Evolutionary conservation across 1,140 invertebrate species (phyloP), one percentile per base, ranked within the genome.

Genomic region (Heterodera carotae): DNA sequence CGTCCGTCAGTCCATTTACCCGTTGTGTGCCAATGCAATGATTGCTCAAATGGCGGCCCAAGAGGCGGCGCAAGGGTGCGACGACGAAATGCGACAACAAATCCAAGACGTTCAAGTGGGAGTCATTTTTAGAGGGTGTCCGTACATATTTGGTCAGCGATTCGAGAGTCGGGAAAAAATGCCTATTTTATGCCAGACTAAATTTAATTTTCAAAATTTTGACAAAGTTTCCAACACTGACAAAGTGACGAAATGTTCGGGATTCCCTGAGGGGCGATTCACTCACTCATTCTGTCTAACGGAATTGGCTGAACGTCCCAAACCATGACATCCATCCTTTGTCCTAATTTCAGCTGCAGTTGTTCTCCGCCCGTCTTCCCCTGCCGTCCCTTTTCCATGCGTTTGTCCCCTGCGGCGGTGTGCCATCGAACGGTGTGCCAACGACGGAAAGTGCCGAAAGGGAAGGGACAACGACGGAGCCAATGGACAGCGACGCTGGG

Each of bases 1-100:
- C 18, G 25, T 73, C 36, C 71, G 71, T n/a, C 71, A 73, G 62
- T 73, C 62, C 27, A 59, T 73, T 29, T 73, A 73, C 33, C 71
- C 71, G 29, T 25, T 73, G 34, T 73, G 71, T 60, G 53, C 71
- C 2, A 36, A 60, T 39, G 71, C 71, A 29, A 36, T 73, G 43
- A 15, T 73, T 7, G 15, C 71, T 5, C 43, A 73, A 62, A 27
- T 73, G 53, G 71, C 25, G 25, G 27, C 56, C 10, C 53, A 73
- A 1, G 43, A 64, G 6, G 53, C 56, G 25, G 56, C 64, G 29
- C 56, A 34, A 31, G 15, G 27, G n/a, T n/a, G n/a, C n/a, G n/a
- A n/a, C 62, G 62, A 27, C 25, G 29, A 66, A 34, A 18, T 29
- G 29, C 27, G 62, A 66, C 62, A 62, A 62, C 60, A 62, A 62